Evolutionary conservation across 2,888 invertebrate genomes (phyloP), one percentile per base, ranked within the genome.

Genomic region (Mallateleia sp.): DNA sequence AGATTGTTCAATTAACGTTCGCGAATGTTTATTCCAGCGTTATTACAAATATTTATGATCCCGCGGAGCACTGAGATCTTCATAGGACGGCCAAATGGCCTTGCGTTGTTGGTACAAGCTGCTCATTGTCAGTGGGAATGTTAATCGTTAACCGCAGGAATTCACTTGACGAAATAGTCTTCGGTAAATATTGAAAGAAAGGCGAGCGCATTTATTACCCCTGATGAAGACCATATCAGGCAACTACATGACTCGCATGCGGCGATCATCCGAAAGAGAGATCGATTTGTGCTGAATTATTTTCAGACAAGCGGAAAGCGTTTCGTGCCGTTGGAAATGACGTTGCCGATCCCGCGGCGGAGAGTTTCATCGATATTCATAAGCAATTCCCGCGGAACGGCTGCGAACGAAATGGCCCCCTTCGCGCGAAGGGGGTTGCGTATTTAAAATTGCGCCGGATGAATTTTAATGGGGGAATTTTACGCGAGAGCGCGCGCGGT

Each of bases 141-240:
- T 89, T 89, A 89, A 89, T 89, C 85, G 89, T 80, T 83, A 87
- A 85, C 87, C 82, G 74, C 66, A 80, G 80, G 84, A 87, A 87
- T 87, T 80, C 85, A 82, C 85, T 85, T 75, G 85, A 82, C 82
- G 81, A 81, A 82, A 84, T 67, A 60, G 81, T 67, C 77, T 52
- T 47, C 78, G 85, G 87, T 78, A 81, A 88, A 88, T 87, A 83
- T 87, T 87, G 87, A 83, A 83, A 80, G 83, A 83, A 80, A 83
- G 80, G 25, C 80, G 83, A 79, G 80, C 75, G 83, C 87, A 87
- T 87, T 87, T 80, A 87, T 87, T 87, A 80, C 71, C 11, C 83
- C 66, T 87, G 83, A 87, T 87, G 87, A 87, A 87, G 86, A 74
- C 86, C 86, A 87, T 87, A 87, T 87, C 74, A 22, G 86, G 86